Conservation (phyloP, 2,888 invertebrate genomes). For the Pterostichus madidus region DNA sequence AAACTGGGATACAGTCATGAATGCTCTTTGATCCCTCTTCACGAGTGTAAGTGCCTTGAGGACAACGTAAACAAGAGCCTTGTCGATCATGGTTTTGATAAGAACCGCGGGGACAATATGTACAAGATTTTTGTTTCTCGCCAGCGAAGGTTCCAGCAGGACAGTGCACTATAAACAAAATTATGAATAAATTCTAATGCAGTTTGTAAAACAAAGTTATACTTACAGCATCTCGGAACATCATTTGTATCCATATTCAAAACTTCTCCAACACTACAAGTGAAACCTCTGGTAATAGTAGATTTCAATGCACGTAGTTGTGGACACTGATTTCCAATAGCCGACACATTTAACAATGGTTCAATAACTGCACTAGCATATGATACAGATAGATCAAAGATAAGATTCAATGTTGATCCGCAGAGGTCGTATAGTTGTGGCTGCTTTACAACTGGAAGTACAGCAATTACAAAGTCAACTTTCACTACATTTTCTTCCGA, state of each 20-base stretch:
- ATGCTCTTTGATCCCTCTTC: constrained; percentile 94
- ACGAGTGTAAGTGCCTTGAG: constrained; percentile 94
- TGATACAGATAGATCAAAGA: constrained; percentile 96
- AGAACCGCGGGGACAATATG: constrained; percentile 93
- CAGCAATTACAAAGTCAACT: constrained; percentile 93
- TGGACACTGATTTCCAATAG: constrained; percentile 95
- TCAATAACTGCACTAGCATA: constrained; percentile 94
- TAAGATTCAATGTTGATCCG: constrained; percentile 94
- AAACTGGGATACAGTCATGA: constrained; percentile 94
- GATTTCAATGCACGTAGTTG: constrained; percentile 92
- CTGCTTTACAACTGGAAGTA: constrained; percentile 92
- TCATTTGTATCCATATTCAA: constrained; percentile 95
- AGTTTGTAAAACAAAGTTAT: constrained; percentile 37
- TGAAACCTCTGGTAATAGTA: constrained; percentile 92
- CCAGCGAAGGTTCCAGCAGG: constrained; percentile 97
- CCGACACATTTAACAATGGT: constrained; percentile 91
- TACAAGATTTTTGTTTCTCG: constrained; percentile 93
- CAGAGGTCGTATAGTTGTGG: constrained; percentile 96
- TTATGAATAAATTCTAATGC: neutral
- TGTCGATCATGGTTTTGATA: constrained; percentile 96
- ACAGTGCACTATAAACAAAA: constrained; percentile 88
- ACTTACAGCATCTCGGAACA: constrained; percentile 94
- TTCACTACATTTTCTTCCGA: constrained; percentile 93
- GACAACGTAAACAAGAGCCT: constrained; percentile 93
- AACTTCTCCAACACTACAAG: constrained; percentile 95